phyloP scores from a whole-genome alignment of 2,113 vertebrate genomes.

The Cichladusa arquata region DNA sequence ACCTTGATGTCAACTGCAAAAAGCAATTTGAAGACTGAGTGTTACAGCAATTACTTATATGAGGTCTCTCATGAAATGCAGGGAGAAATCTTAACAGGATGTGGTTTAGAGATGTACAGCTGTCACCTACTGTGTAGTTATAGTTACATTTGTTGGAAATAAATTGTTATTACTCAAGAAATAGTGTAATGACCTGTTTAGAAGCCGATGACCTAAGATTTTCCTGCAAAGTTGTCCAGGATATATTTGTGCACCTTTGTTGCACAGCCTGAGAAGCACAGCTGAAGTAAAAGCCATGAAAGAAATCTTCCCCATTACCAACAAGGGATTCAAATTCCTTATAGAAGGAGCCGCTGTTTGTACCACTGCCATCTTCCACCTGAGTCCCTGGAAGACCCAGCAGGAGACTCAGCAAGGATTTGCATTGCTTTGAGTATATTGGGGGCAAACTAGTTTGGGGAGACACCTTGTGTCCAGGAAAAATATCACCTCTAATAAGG shows the following conservation, averaged over 20 bases:
- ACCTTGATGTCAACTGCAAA: background rate
- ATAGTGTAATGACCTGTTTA: background rate
- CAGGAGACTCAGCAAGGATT: background rate
- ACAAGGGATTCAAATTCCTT: background rate
- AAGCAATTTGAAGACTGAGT: background rate
- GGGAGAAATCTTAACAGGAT: background rate
- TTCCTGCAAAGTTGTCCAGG: background rate
- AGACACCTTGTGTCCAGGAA: background rate
- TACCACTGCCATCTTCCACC: background rate
- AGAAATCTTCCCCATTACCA: background rate
- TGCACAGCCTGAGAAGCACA: background rate
- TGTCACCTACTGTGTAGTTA: background rate
- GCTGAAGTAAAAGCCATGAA: background rate
- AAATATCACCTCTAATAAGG: background rate
- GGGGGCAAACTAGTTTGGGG: background rate
- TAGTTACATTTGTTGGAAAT: background rate
- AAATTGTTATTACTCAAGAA: background rate
- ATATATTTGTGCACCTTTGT: background rate
- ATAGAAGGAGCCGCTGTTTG: background rate
- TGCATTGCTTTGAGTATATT: rapidly evolving
- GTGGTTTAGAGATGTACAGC: background rate
- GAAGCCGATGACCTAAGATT: background rate
- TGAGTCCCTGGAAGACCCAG: background rate
- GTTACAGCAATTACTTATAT: background rate
- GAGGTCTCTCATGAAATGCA: background rate